phyloP scores from a whole-genome alignment of 2,888 invertebrate species.

The Globia sparganii region DNA sequence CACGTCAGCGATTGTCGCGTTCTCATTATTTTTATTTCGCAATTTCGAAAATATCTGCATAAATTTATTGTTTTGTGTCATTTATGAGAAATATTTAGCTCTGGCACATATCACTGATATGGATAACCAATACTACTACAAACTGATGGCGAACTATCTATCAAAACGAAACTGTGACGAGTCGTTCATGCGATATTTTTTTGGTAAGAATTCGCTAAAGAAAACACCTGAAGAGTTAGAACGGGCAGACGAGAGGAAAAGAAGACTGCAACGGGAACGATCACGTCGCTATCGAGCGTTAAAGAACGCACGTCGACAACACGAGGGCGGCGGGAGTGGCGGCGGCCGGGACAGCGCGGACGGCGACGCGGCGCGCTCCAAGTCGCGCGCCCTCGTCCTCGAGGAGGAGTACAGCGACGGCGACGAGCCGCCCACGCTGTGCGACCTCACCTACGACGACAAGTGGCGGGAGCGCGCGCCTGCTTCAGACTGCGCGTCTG shows the following conservation, averaged over 20 bases:
- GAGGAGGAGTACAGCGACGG: conserved; percentile 85
- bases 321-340: conserved; percentile 79
- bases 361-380: conserved; percentile 74
- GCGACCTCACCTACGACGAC: conserved; percentile 84
- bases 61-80: conserved; percentile 66
- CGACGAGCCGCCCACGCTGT: conserved; percentile 87
- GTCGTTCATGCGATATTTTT: conserved; percentile 89
- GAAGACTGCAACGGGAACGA: conserved; percentile 85
- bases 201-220: conserved; percentile 86
- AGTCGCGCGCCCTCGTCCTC: conserved; percentile 74
- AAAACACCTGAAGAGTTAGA: conserved; percentile 87
- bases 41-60: conserved; percentile 78
- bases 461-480: conserved; percentile 81
- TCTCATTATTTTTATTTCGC: conserved; percentile 89
- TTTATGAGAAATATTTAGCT: conserved; percentile 31
- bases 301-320: conserved; percentile 86
- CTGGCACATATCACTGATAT: conserved; percentile 68
- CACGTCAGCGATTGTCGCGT: conserved; percentile 82
- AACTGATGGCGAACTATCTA: conserved; percentile 87
- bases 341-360: conserved; percentile 75
- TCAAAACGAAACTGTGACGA: conserved; percentile 89
- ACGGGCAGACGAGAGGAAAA: conserved; percentile 86
- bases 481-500: conserved; percentile 85
- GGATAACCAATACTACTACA: conserved; percentile 89
- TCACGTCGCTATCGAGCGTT: conserved; percentile 86